A percentile compares a stretch with the other conserved stretches of the same genome.
Evolutionary conservation across 92 coral and sea anemone species (phyloP).

Genomic region (Zoanthus sansibaricus): DNA sequence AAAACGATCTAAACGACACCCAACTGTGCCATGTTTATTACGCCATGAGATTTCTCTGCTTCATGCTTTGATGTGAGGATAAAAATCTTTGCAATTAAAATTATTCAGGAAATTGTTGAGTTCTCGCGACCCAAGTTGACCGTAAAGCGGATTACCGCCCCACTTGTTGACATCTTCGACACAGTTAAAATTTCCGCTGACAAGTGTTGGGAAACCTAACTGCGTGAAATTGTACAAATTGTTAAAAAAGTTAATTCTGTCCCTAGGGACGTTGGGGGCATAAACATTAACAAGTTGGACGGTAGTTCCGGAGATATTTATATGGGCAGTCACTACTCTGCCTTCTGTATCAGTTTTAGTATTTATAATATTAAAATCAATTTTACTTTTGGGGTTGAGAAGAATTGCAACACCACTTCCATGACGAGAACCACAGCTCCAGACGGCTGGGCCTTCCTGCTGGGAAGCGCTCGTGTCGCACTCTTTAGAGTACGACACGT

Average conservation of each 20-base stretch:
- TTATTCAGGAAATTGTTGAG: no score
- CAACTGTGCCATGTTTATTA: not conserved
- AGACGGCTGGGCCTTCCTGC: conserved; percentile 28
- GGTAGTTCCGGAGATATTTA: no score
- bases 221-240: not conserved
- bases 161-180: not conserved
- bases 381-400: not conserved
- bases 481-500: not conserved
- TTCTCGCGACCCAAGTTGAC: not conserved
- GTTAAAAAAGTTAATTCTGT: no score
- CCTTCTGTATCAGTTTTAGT: no score
- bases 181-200: not conserved
- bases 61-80: not conserved
- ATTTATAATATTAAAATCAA: not conserved
- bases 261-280: no score
- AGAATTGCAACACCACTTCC: conserved; percentile 38
- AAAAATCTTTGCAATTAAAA: not conserved
- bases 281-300: no score
- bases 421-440: conserved; percentile 1
- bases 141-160: not conserved
- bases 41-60: not conserved
- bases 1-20: not conserved
- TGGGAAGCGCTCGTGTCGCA: not conserved
- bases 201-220: no score
- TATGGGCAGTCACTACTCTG: no score